Evolutionary conservation across 2,888 invertebrate species (phyloP).

Genomic region (Phortica okadai): DNA sequence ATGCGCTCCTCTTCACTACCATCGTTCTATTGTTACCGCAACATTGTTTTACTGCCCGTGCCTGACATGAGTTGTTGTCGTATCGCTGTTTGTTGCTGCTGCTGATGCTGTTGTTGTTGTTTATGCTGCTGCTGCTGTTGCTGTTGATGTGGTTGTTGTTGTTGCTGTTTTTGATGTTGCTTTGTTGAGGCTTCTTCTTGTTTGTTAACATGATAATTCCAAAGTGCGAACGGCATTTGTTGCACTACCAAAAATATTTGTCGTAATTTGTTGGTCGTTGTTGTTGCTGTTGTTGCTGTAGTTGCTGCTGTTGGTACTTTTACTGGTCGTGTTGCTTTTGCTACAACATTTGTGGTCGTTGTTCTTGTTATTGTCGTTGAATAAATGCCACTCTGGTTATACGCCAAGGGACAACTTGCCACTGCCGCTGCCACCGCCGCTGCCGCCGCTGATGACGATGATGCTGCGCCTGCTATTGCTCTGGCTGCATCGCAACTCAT

Average conservation of each 20-base stretch:
- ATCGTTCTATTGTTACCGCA: background rate
- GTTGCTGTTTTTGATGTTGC: slow-evolving; percentile 28
- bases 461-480: background rate
- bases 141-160: slow-evolving; percentile 35
- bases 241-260: slow-evolving; percentile 67
- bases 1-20: background rate
- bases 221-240: slow-evolving; percentile 67
- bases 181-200: slow-evolving; percentile 6
- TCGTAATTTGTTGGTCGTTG: slow-evolving; percentile 68
- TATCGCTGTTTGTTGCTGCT: background rate
- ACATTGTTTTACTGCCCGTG: background rate
- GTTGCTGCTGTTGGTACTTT: slow-evolving; percentile 30
- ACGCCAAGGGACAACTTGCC: background rate
- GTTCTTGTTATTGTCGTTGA: slow-evolving; percentile 37
- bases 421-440: background rate
- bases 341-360: slow-evolving; percentile 4
- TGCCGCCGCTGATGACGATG: background rate
- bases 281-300: slow-evolving; percentile 46
- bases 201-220: slow-evolving; percentile 55
- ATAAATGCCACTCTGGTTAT: slow-evolving; percentile 15
- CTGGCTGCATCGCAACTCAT: slow-evolving; percentile 5
- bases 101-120: slow-evolving; percentile 27
- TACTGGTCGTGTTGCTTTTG: slow-evolving; percentile 27
- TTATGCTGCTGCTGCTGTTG: slow-evolving; percentile 8
- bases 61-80: background rate